phyloP scores from a whole-genome alignment of 2,888 invertebrate species.

The Conomelus anceps region DNA sequence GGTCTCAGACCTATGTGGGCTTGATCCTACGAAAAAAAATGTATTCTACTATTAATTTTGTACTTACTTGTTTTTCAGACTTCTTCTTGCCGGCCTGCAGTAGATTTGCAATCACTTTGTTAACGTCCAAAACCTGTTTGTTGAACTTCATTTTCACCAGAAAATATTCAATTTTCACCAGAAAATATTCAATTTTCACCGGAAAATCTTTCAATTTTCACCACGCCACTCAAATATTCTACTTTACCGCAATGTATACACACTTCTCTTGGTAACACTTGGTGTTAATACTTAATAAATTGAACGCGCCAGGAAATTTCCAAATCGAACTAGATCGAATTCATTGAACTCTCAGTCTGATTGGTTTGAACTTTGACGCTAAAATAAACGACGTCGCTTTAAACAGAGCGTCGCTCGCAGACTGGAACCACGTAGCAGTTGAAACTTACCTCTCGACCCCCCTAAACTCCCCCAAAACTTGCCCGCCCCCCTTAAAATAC shows the following conservation, averaged over 20 bases:
- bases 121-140: conserved; percentile 34
- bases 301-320: too few relatives aligned
- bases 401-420: not conserved
- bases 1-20: not conserved
- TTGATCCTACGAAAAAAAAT: not conserved
- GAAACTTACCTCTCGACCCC: not conserved
- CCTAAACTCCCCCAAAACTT: not conserved
- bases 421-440: not conserved
- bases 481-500: not conserved
- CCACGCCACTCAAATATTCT: too few relatives aligned
- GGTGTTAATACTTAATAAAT: too few relatives aligned
- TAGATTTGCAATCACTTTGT: conserved; percentile 36
- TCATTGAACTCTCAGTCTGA: not conserved
- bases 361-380: not conserved
- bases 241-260: too few relatives aligned
- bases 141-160: conserved; percentile 31
- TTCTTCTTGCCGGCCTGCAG: conserved; percentile 36
- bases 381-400: not conserved
- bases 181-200: not conserved
- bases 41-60: not conserved
- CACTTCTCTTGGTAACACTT: too few relatives aligned
- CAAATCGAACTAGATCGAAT: not conserved
- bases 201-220: too few relatives aligned
- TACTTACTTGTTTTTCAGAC: conserved; percentile 35
- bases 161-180: not conserved